Evolutionary conservation across 2,888 invertebrate genomes (phyloP), one percentile per base, ranked within the genome.

Genomic region (Dascillus cervinus): DNA sequence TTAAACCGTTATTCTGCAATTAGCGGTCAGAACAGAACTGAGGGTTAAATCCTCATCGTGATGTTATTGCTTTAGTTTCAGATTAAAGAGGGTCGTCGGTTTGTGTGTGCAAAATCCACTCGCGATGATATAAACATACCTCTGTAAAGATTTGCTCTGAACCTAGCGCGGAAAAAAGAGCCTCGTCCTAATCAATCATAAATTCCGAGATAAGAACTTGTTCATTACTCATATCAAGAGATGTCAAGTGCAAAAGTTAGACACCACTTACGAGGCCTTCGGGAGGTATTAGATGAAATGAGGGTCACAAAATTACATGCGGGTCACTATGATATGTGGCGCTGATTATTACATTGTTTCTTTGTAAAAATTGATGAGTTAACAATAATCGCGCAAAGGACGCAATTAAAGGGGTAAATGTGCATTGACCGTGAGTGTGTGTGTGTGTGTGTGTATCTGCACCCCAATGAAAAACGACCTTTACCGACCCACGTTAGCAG

Each of bases 201-300:
- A n/a, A 42, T 37, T 21, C 32, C 22, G 25, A 43, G 49, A 49
- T 51, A 51, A 51, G 44, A 41, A 44, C 32, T 30, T 44, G 46
- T 48, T 41, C 46, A 52, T 52, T 50, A 48, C 47, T 48, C 47
- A 49, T 46, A 50, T 46, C 44, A 43, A 44, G 45, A 43, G 39
- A 44, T 49, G 50, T 50, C 50, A 50, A 50, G 43, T 49, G 44
- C 44, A 47, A 49, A 50, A 49, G 45, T 50, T 49, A 37, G 41
- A 39, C 40, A 41, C 38, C 30, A 38, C 37, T 44, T 43, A 49
- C 38, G 43, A 38, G 43, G 40, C 50, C 39, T 43, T 33, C 22
- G 50, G 45, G 50, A 45, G 39, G 32, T 36, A 40, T 39, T 40
- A 41, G 39, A 39, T 33, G 43, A 45, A 48, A 52, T 49, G 44